phyloP scores from a whole-genome alignment of 2,797 vertebrate species.

The Mormyrops attenuatus region DNA sequence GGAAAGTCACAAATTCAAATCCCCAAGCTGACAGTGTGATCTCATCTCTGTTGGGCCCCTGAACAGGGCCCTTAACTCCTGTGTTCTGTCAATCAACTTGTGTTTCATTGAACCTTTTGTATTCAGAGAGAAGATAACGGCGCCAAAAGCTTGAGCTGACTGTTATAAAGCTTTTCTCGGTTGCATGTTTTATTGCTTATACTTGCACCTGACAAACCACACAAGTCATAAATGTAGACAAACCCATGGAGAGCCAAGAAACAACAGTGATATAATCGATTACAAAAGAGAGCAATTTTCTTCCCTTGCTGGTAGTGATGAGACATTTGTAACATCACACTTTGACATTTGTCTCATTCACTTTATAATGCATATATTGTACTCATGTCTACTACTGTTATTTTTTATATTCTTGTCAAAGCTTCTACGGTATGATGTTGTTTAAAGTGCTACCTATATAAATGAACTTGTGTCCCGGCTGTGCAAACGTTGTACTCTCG shows the following conservation, averaged over 20 bases:
- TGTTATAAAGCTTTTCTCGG: neutral
- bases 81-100: neutral
- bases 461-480: neutral
- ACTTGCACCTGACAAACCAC: neutral
- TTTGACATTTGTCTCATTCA: neutral
- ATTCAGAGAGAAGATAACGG: neutral
- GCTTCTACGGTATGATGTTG: neutral
- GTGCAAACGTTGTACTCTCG: neutral
- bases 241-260: neutral
- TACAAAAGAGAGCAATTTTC: neutral
- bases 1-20: neutral
- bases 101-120: neutral
- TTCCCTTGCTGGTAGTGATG: neutral
- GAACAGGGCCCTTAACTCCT: neutral
- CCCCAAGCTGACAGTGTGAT: neutral
- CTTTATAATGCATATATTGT: neutral
- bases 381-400: neutral
- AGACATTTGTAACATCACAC: neutral
- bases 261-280: neutral
- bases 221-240: neutral
- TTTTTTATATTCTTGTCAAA: neutral
- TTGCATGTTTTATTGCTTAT: neutral
- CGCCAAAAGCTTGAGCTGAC: neutral
- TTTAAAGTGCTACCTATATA: neutral
- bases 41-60: neutral